phyloP scores from a whole-genome alignment of 2,797 vertebrate genomes.

The Chiroxiphia lanceolata region DNA sequence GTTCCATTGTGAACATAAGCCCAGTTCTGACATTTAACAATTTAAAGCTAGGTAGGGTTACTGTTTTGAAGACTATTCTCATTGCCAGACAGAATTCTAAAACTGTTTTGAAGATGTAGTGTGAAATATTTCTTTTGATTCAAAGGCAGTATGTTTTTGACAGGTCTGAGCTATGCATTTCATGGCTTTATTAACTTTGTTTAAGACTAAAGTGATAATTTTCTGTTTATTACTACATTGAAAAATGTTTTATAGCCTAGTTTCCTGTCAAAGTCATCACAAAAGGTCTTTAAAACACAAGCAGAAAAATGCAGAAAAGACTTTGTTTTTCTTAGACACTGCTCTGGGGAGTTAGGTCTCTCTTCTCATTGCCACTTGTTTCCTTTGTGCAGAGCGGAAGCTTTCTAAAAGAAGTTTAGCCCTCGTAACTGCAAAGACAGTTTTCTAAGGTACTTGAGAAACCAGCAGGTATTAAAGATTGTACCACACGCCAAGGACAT shows the following conservation, averaged over 20 bases:
- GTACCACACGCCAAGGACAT: neutral
- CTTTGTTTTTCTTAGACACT: neutral
- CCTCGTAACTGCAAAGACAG: neutral
- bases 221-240: constrained; percentile 17
- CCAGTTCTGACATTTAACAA: constrained; percentile 10
- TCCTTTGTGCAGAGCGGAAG: neutral
- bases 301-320: neutral
- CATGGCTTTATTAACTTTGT: constrained; percentile 48
- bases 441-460: neutral
- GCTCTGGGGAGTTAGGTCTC: neutral
- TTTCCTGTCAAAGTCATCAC: constrained; percentile 30
- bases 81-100: neutral
- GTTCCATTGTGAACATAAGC: constrained; percentile 31
- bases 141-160: constrained; percentile 22
- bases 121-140: constrained; percentile 3
- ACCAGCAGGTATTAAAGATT: neutral
- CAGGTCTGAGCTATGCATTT: constrained; percentile 12
- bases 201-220: constrained; percentile 48
- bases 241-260: neutral
- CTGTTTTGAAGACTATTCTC: constrained; percentile 22
- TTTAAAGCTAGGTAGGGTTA: neutral
- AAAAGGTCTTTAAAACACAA: neutral
- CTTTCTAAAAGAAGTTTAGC: neutral
- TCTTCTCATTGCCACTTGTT: neutral
- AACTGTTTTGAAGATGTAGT: constrained; percentile 2